A percentile compares a stretch with the other conserved stretches of the same genome.
Conservation (phyloP, 2,888 invertebrate genomes). For the Drosophila nigricruria region DNA sequence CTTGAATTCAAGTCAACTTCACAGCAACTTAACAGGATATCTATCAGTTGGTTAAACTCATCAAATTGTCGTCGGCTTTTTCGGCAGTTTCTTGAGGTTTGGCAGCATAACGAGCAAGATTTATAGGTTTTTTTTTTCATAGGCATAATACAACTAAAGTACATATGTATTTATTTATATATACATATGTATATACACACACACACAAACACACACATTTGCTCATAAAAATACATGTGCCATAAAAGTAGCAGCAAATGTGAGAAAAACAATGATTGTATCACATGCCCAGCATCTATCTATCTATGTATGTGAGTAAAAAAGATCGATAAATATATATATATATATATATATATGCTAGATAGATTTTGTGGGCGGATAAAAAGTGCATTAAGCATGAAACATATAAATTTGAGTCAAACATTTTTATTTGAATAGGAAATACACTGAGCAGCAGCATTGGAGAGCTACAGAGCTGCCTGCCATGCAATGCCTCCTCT, state of each 20-base stretch:
- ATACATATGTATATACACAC: neutral
- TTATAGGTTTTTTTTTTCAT: constrained; percentile 38
- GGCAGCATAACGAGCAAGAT: constrained; percentile 42
- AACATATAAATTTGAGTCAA: constrained; percentile 11
- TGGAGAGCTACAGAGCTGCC: neutral
- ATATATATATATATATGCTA: constrained; percentile 6
- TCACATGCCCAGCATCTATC: constrained; percentile 14
- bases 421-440: constrained; percentile 9
- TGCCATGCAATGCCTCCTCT: neutral
- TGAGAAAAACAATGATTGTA: constrained; percentile 51
- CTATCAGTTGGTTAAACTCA: neutral
- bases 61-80: neutral
- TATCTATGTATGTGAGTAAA: neutral
- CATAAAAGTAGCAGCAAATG: constrained; percentile 44
- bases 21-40: neutral
- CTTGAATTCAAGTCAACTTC: neutral
- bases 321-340: neutral
- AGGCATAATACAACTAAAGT: constrained; percentile 40
- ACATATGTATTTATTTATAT: constrained; percentile 28
- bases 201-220: neutral
- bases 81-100: constrained; percentile 22
- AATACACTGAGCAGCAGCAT: constrained; percentile 1
- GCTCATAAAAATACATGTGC: constrained; percentile 39
- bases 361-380: constrained; percentile 12
- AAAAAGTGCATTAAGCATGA: constrained; percentile 13